These are phyloP conservation scores for Mirounga angustirostris DNA, from an alignment of 2,113 vertebrate species.

Conservation along the genomic window DNA sequence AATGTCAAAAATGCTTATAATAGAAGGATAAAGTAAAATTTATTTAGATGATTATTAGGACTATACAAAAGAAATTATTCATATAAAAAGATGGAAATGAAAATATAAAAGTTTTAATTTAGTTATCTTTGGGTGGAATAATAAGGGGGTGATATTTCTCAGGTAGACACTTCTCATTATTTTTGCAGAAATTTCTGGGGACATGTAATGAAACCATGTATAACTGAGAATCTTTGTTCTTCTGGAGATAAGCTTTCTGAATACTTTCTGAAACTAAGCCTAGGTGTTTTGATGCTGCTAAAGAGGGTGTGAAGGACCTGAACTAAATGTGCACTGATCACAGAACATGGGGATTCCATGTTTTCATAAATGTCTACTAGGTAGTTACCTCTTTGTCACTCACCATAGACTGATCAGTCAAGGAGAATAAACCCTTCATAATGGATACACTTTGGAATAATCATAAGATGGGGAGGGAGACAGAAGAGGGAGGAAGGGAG, in stretches of 20 bases:
- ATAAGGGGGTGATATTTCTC: neutral
- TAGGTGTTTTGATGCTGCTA: neutral
- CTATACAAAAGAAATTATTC: neutral
- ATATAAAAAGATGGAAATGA: neutral
- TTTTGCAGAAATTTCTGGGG: neutral
- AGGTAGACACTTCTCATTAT: neutral
- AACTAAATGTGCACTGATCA: neutral
- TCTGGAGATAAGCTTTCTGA: neutral
- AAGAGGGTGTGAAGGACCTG: fast-evolving
- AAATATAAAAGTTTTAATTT: neutral
- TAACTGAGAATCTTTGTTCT: neutral
- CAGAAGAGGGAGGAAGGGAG: neutral
- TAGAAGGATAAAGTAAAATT: neutral
- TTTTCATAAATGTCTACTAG: neutral
- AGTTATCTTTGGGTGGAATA: neutral
- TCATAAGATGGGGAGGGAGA: neutral
- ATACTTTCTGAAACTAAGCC: neutral
- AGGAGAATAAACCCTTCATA: neutral
- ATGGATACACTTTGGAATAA: neutral
- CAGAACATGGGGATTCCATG: neutral
- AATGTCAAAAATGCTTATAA: neutral
- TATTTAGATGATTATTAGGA: neutral
- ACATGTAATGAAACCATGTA: neutral
- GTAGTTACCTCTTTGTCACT: neutral
- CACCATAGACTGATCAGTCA: neutral